A percentile compares a stretch with the other conserved stretches of the same genome.
These are phyloP conservation scores for Drepana arcuata DNA, from an alignment of 1,140 invertebrate genomes.

Conservation along the genomic window DNA sequence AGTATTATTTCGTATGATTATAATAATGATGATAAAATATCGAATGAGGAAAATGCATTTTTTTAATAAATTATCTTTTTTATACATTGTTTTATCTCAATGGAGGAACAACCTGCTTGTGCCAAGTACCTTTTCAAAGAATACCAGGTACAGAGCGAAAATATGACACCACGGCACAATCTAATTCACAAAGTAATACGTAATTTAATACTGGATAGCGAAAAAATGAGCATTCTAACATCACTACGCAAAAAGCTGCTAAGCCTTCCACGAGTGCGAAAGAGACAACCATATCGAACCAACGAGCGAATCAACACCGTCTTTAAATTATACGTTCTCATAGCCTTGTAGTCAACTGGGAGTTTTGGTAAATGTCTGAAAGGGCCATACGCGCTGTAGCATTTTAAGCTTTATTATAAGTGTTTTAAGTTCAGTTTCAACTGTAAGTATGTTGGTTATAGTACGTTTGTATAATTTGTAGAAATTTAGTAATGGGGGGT, in stretches of 20 bases:
- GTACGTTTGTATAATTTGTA: too few relatives aligned
- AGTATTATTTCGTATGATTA: too few relatives aligned
- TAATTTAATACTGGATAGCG: slow-evolving; percentile 63
- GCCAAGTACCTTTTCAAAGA: slow-evolving; percentile 3
- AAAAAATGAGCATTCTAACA: slow-evolving; percentile 61
- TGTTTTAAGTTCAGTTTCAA: too few relatives aligned
- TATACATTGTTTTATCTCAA: background rate
- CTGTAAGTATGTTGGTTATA: too few relatives aligned
- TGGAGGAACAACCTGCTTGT: background rate
- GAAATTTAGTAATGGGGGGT: slow-evolving; percentile 70
- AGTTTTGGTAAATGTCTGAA: slow-evolving; percentile 22
- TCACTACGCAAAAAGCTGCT: slow-evolving; percentile 36
- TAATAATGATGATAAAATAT: too few relatives aligned
- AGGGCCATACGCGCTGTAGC: background rate
- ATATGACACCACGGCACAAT: slow-evolving; percentile 61
- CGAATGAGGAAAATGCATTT: too few relatives aligned
- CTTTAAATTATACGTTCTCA: slow-evolving; percentile 72
- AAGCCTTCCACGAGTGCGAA: slow-evolving; percentile 26
- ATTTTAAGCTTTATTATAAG: slow-evolving; percentile 14
- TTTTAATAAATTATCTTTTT: slow-evolving; percentile 1
- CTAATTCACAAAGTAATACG: slow-evolving; percentile 70
- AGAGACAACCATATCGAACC: slow-evolving; percentile 31
- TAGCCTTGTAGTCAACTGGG: slow-evolving; percentile 52
- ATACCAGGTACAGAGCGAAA: slow-evolving; percentile 45
- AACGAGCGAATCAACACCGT: slow-evolving; percentile 36